Percentiles rank a stretch among this genome's conserved stretches.
phyloP scores from a whole-genome alignment of 2,888 invertebrate species.

The Megastigmus dorsalis region DNA sequence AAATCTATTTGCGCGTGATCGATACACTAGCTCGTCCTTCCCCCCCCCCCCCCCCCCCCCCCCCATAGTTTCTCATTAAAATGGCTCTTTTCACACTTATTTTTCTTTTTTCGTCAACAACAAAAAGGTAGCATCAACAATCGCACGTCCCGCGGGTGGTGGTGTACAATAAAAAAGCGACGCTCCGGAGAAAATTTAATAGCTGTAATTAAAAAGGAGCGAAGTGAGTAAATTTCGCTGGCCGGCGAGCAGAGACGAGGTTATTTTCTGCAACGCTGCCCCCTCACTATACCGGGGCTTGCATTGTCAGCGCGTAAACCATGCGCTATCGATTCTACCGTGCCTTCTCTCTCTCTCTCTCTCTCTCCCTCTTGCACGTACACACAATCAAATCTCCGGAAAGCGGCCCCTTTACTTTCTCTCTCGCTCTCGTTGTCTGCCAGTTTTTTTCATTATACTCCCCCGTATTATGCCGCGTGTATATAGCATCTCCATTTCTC shows the following conservation, averaged over 20 bases:
- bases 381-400: too few species aligned
- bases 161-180: not conserved
- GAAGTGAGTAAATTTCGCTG: conserved; percentile 3
- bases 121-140: too few species aligned
- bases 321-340: not conserved
- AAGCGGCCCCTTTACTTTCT: not conserved
- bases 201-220: conserved; percentile 35
- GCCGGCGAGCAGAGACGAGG: conserved; percentile 21
- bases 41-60: too few species aligned
- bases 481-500: not conserved
- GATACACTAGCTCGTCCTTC: too few species aligned
- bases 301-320: conserved; percentile 3
- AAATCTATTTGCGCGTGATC: too few species aligned
- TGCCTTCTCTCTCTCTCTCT: not conserved
- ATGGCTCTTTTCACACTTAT: too few species aligned
- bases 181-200: not conserved
- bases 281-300: not conserved
- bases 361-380: not conserved
- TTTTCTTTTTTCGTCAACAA: too few species aligned
- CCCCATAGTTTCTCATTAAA: too few species aligned
- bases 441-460: not conserved
- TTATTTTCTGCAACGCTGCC: conserved; percentile 59
- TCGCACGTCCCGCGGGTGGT: not conserved
- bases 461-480: not conserved
- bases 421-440: not conserved